A percentile compares a stretch with the other conserved stretches of the same genome.
phyloP scores from a whole-genome alignment of 2,797 vertebrate genomes.

The Carapus acus region DNA sequence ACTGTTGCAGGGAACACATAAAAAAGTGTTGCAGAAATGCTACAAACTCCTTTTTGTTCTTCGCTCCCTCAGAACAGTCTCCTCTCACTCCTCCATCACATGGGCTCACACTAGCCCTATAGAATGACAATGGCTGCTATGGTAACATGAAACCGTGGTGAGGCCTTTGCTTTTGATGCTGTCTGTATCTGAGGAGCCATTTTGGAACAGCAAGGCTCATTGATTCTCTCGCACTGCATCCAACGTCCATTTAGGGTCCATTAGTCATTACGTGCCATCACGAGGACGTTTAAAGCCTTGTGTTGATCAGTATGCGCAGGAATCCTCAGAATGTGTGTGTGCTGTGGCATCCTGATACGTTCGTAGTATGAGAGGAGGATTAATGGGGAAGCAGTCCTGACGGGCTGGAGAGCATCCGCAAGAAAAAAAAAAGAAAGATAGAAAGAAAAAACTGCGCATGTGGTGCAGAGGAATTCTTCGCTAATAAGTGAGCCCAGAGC shows the following conservation, averaged over 20 bases:
- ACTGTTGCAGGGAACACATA: neutral
- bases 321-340: constrained; percentile 1
- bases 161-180: constrained; percentile 5
- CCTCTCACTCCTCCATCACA: neutral
- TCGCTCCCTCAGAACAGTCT: too few relatives aligned
- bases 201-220: constrained; percentile 17
- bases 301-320: constrained; percentile 27
- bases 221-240: constrained; percentile 7
- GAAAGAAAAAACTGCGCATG: too few relatives aligned
- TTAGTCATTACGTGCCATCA: constrained; percentile 33
- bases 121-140: neutral
- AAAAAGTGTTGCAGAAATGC: neutral
- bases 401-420: too few relatives aligned
- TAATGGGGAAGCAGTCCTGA: too few relatives aligned
- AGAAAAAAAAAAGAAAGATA: too few relatives aligned
- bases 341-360: neutral
- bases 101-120: neutral
- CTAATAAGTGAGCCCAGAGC: too few relatives aligned
- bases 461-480: too few relatives aligned
- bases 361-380: too few relatives aligned
- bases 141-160: neutral
- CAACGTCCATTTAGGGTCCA: constrained; percentile 19
- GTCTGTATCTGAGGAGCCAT: constrained; percentile 9
- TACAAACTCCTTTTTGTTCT: too few relatives aligned
- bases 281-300: constrained; percentile 13